phyloP scores from a whole-genome alignment of 2,797 vertebrate genomes.

The Poeciliopsis paucimaculata region DNA sequence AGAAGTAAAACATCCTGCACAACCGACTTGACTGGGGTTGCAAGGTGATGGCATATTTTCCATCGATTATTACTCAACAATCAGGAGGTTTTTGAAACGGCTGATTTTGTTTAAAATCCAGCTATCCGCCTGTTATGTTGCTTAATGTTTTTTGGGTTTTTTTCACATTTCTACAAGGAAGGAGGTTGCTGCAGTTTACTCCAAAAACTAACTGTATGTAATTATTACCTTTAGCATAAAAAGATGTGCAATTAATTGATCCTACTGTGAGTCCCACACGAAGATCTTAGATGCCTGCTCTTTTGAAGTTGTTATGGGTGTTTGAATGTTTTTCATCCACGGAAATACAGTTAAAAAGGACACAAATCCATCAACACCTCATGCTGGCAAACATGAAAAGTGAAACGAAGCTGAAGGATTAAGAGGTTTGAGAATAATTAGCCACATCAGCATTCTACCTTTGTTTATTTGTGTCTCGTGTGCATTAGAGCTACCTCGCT shows the following conservation, averaged over 20 bases:
- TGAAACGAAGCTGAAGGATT: constrained; percentile 23
- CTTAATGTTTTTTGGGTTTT: background rate
- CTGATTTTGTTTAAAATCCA: too few species aligned
- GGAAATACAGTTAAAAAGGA: constrained; percentile 21
- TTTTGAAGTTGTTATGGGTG: constrained; percentile 1
- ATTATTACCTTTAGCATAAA: background rate
- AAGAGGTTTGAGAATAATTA: constrained; percentile 33
- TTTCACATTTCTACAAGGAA: background rate
- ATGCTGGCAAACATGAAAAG: constrained; percentile 23
- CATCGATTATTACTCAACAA: too few species aligned
- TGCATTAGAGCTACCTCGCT: constrained; percentile 35
- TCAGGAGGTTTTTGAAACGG: too few species aligned
- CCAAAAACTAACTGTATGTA: background rate
- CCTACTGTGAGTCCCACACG: background rate
- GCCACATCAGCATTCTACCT: constrained; percentile 49
- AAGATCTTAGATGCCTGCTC: constrained; percentile 2
- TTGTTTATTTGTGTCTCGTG: constrained; percentile 53
- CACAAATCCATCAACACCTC: constrained; percentile 41
- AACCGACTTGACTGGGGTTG: too few species aligned
- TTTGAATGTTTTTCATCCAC: constrained; percentile 16
- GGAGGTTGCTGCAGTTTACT: background rate
- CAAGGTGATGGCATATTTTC: too few species aligned
- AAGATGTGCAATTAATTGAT: constrained; percentile 2
- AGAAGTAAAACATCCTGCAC: too few species aligned
- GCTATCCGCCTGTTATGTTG: background rate